Conservation (phyloP, 2,888 invertebrate genomes). For the Catonia carolina region DNA sequence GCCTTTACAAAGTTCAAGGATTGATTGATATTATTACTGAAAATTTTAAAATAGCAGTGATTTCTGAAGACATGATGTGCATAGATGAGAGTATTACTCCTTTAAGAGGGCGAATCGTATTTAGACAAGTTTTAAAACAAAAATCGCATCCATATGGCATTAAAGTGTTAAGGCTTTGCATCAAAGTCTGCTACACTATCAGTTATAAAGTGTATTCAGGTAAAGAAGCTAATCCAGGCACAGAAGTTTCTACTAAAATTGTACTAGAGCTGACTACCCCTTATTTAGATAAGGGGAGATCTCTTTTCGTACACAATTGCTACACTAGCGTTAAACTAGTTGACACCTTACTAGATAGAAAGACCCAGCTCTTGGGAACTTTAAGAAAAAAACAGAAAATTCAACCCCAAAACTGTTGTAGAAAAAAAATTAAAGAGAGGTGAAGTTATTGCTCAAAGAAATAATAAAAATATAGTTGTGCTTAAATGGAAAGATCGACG, state of each 20-base stretch:
- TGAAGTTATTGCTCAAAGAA: constrained; percentile 24
- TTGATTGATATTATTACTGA: neutral
- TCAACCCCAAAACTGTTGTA: constrained; percentile 27
- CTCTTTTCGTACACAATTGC: constrained; percentile 22
- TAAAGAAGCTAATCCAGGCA: constrained; percentile 26
- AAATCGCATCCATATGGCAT: constrained; percentile 38
- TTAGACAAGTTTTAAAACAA: constrained; percentile 35
- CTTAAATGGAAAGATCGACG: constrained; percentile 27
- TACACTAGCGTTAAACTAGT: constrained; percentile 29
- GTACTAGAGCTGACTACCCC: constrained; percentile 15
- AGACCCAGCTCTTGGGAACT: constrained; percentile 29
- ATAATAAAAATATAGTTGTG: constrained; percentile 23
- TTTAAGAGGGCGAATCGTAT: constrained; percentile 36
- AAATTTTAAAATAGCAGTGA: neutral
- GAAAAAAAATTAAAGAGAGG: constrained; percentile 26
- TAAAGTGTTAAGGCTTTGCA: constrained; percentile 37
- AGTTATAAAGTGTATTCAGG: constrained; percentile 36
- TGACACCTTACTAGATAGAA: constrained; percentile 20
- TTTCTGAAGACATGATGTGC: constrained; percentile 33
- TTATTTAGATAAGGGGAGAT: constrained; percentile 14
- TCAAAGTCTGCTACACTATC: constrained; percentile 36
- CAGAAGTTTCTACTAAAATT: constrained; percentile 9
- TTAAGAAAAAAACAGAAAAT: constrained; percentile 26
- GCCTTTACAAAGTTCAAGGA: constrained; percentile 10
- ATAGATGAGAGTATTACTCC: constrained; percentile 37